phyloP scores from a whole-genome alignment of 2,797 vertebrate genomes.

The Malurus splendens region DNA sequence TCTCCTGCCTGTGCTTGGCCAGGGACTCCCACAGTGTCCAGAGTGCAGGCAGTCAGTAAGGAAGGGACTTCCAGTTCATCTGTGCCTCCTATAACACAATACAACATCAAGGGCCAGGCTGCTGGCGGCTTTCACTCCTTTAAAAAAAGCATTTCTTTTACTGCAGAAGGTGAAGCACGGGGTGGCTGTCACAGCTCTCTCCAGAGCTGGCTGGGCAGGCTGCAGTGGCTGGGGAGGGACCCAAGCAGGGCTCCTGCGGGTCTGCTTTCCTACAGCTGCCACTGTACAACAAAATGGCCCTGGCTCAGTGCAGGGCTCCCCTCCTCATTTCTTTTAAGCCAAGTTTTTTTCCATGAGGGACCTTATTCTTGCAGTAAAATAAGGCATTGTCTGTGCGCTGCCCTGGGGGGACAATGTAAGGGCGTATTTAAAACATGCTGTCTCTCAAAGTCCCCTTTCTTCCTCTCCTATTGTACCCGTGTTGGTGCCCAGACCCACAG shows the following conservation, averaged over 20 bases:
- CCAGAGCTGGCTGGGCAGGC: not conserved
- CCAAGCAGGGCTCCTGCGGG: not conserved
- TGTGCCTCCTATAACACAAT: not conserved
- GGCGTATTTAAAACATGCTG: not conserved
- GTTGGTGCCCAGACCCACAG: not conserved
- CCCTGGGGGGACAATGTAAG: not conserved
- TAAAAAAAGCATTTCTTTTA: not conserved
- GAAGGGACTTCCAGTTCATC: not conserved
- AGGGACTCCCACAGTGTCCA: not conserved
- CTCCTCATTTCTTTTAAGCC: not conserved
- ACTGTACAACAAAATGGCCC: not conserved
- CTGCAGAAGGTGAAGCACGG: not conserved
- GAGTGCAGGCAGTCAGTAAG: no score
- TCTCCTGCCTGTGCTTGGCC: not conserved
- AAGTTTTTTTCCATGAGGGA: not conserved
- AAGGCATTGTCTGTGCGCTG: not conserved
- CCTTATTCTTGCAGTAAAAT: not conserved
- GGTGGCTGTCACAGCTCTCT: not conserved
- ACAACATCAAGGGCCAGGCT: fast-evolving
- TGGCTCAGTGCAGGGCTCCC: not conserved
- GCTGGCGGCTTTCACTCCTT: not conserved
- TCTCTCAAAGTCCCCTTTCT: not conserved
- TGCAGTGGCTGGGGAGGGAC: not conserved
- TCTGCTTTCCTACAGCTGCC: not conserved
- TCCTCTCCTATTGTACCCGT: not conserved